These are phyloP conservation scores for Drosophila longiperda DNA, from an alignment of 2,888 invertebrate genomes.

Conservation along the genomic window DNA sequence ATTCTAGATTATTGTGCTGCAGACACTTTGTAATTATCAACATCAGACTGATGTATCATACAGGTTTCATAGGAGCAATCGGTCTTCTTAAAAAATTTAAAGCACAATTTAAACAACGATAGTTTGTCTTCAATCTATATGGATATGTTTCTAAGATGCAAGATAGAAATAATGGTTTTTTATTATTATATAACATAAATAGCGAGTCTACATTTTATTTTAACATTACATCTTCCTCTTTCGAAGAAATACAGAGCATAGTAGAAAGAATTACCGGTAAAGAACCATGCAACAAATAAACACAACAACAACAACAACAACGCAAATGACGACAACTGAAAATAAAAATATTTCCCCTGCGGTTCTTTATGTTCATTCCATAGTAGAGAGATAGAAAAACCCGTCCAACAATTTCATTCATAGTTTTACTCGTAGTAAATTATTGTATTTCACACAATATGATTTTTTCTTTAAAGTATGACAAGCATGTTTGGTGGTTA, in stretches of 20 bases:
- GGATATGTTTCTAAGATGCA: no score
- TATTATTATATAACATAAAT: no score
- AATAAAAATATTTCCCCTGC: constrained; percentile 1
- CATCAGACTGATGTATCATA: no score
- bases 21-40: no score
- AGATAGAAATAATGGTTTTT: no score
- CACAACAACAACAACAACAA: constrained; percentile 1
- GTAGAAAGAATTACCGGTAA: constrained; percentile 22
- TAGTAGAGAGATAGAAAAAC: constrained; percentile 10
- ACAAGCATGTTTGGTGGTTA: constrained; percentile 31
- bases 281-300: constrained; percentile 10
- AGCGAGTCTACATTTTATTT: no score
- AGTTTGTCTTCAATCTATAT: no score
- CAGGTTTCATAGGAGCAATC: no score
- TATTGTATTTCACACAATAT: constrained; percentile 10
- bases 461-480: neutral
- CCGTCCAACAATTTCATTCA: constrained; percentile 19
- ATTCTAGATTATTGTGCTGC: no score
- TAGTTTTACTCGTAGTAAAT: constrained; percentile 16
- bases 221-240: no score
- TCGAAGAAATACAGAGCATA: neutral
- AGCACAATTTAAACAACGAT: no score
- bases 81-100: no score
- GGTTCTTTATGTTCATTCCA: constrained; percentile 11
- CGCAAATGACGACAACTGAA: neutral